Evolutionary conservation across 2,113 vertebrate genomes (phyloP).

Genomic region (Cricetomys ansorgei): DNA sequence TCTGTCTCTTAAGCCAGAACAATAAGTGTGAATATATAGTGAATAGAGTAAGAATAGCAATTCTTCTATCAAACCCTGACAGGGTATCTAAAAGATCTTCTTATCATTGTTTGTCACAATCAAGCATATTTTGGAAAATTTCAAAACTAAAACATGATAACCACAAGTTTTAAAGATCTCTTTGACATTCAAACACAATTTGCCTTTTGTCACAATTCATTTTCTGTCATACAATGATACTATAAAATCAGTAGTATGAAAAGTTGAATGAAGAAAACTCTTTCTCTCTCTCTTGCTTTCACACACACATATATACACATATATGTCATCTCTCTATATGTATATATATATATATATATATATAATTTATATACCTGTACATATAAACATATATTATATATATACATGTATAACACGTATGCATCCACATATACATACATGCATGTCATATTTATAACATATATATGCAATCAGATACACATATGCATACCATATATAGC

Average conservation of each 20-base stretch:
- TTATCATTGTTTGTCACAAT: too few species aligned
- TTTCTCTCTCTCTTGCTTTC: not conserved
- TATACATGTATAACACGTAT: too few species aligned
- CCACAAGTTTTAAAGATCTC: not conserved
- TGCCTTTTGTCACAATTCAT: not conserved
- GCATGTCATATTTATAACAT: not conserved
- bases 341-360: too few species aligned
- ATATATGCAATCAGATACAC: not conserved
- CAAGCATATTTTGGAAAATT: not conserved
- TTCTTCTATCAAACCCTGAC: too few species aligned
- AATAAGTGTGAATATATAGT: not conserved
- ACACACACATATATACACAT: too few species aligned
- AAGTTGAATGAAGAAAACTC: not conserved
- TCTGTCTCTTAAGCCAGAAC: not conserved
- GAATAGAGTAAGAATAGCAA: not conserved
- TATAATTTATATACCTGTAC: too few species aligned
- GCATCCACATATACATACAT: not conserved
- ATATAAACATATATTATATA: too few species aligned
- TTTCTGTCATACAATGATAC: not conserved
- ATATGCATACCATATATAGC: too few species aligned
- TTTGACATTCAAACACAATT: not conserved
- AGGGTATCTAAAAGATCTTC: too few species aligned
- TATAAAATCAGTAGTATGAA: not conserved
- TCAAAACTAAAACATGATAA: not conserved
- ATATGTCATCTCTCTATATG: too few species aligned